phyloP scores from a whole-genome alignment of 2,888 invertebrate genomes.

The Cactoblastis cactorum region DNA sequence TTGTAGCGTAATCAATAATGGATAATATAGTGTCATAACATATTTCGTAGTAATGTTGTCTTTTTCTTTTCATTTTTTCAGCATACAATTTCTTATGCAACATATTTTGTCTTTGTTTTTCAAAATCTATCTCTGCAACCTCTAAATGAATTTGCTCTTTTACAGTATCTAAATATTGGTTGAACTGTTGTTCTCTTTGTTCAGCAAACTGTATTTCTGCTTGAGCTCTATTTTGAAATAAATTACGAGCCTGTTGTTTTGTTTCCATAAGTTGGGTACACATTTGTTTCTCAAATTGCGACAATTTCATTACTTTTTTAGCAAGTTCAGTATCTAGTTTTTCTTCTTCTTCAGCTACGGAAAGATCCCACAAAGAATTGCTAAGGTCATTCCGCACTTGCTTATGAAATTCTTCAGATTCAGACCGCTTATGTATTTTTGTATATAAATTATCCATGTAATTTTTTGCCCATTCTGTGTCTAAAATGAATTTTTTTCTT shows the following conservation, averaged over 20 bases:
- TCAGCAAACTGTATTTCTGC: slow-evolving; percentile 72
- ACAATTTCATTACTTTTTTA: slow-evolving; percentile 79
- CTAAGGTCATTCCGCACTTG: slow-evolving; percentile 72
- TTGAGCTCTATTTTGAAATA: slow-evolving; percentile 73
- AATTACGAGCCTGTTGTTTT: slow-evolving; percentile 76
- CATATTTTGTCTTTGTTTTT: slow-evolving; percentile 68
- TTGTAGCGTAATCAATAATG: slow-evolving; percentile 75
- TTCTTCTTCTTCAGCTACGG: slow-evolving; percentile 72
- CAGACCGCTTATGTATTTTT: slow-evolving; percentile 57
- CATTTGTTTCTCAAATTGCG: slow-evolving; percentile 83
- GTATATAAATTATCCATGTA: slow-evolving; percentile 71
- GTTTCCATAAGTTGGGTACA: slow-evolving; percentile 81
- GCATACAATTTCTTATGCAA: slow-evolving; percentile 76
- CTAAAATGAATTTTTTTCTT: slow-evolving; percentile 42
- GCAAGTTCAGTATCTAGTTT: slow-evolving; percentile 72
- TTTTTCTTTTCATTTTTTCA: slow-evolving; percentile 72
- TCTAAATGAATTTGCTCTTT: slow-evolving; percentile 67
- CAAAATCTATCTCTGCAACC: slow-evolving; percentile 72
- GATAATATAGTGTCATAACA: slow-evolving; percentile 76
- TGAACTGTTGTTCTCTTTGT: slow-evolving; percentile 69
- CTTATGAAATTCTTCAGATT: slow-evolving; percentile 67
- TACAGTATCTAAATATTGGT: slow-evolving; percentile 61
- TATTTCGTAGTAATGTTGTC: slow-evolving; percentile 64
- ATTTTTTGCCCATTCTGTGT: slow-evolving; percentile 63
- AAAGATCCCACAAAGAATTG: slow-evolving; percentile 72